These are phyloP conservation scores for Aphidoletes aphidimyza DNA, from an alignment of 2,888 invertebrate species.

Conservation along the genomic window DNA sequence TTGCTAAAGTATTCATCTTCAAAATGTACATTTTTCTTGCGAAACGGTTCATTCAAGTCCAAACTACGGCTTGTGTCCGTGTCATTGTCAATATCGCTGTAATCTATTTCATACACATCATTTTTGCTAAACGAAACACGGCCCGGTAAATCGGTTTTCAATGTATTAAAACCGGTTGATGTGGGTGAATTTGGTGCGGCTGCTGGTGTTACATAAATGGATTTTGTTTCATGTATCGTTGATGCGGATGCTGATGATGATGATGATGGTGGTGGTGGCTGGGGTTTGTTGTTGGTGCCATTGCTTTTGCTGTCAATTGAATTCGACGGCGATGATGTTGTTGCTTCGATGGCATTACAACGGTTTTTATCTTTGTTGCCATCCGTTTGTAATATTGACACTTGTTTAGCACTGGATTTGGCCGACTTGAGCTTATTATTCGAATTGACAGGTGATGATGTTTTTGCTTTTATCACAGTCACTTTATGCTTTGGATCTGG, in stretches of 20 bases:
- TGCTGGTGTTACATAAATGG: neutral
- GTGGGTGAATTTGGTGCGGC: neutral
- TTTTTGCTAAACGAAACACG: constrained; percentile 65
- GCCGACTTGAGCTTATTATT: constrained; percentile 34
- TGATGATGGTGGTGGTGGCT: too few species aligned
- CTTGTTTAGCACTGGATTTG: constrained; percentile 40
- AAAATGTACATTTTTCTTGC: constrained; percentile 65
- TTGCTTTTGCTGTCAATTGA: neutral
- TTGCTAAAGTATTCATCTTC: constrained; percentile 59
- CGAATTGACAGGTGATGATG: neutral
- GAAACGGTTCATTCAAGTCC: constrained; percentile 56
- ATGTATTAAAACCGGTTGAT: neutral
- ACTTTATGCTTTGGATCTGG: neutral
- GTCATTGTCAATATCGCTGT: constrained; percentile 64
- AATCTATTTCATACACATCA: constrained; percentile 61
- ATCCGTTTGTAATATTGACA: constrained; percentile 48
- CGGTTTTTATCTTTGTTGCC: neutral
- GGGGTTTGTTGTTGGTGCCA: too few species aligned
- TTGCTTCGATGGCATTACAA: neutral
- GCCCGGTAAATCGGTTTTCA: constrained; percentile 65
- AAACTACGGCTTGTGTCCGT: constrained; percentile 58
- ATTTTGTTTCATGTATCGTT: constrained; percentile 18
- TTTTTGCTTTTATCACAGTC: constrained; percentile 48
- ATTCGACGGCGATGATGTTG: neutral
- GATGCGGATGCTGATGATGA: too few species aligned